A percentile compares a stretch with the other conserved stretches of the same genome.
Conservation (phyloP, 2,888 invertebrate genomes). For the Gymnoscelis rufifasciata region DNA sequence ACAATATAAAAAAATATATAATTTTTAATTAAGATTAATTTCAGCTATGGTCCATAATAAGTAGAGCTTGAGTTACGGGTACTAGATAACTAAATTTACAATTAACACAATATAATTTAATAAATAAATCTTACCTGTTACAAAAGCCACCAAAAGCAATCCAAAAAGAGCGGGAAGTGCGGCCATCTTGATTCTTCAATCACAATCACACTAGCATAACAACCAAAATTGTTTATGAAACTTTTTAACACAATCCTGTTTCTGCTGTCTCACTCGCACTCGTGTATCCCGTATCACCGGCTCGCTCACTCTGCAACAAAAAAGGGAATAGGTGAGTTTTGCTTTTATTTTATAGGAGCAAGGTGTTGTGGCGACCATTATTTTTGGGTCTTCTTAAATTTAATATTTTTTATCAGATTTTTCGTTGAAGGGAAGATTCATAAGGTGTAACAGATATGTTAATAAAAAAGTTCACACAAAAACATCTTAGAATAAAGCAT, state of each 20-base stretch:
- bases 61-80: no score
- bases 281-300: slow-evolving; percentile 24
- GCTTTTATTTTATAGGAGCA: slow-evolving; percentile 35
- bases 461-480: no score
- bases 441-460: slow-evolving; percentile 1
- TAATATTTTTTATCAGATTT: slow-evolving; percentile 8
- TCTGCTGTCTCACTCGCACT: slow-evolving; percentile 41
- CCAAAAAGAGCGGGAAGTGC: slow-evolving; percentile 67
- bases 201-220: slow-evolving; percentile 49
- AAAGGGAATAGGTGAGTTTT: slow-evolving; percentile 48
- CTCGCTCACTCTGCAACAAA: slow-evolving; percentile 68
- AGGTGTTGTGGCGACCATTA: slow-evolving; percentile 27
- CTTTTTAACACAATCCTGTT: slow-evolving; percentile 33
- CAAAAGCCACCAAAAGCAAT: slow-evolving; percentile 55
- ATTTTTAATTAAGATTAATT: no score
- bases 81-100: no score
- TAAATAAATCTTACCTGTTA: slow-evolving; percentile 52
- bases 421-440: slow-evolving; percentile 4
- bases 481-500: no score
- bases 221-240: slow-evolving; percentile 2
- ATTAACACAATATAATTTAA: not conserved
- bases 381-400: slow-evolving; percentile 8
- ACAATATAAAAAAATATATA: no score
- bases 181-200: slow-evolving; percentile 54
- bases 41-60: no score